Evolutionary conservation across 2,888 invertebrate species (phyloP).

Genomic region (Netelia virgata): DNA sequence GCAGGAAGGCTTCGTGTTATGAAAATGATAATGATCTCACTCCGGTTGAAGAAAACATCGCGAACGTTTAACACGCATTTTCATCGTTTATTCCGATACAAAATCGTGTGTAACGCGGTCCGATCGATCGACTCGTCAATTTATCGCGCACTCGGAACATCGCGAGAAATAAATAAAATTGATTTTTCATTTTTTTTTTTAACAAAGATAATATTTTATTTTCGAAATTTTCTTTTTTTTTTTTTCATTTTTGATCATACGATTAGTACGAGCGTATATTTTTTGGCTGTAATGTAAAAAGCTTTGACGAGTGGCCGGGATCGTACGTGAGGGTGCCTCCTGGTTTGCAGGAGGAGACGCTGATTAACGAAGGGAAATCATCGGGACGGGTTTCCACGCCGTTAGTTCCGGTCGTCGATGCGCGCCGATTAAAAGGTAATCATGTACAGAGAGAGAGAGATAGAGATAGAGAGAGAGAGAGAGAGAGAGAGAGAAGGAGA

Average conservation of each 20-base stretch:
- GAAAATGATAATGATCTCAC: slow-evolving; percentile 58
- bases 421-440: slow-evolving; percentile 67
- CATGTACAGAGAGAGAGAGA: slow-evolving; percentile 32
- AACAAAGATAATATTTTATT: too few species aligned
- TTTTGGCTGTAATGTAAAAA: too few species aligned
- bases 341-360: slow-evolving; percentile 14
- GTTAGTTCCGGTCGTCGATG: slow-evolving; percentile 65
- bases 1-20: slow-evolving; percentile 43
- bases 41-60: slow-evolving; percentile 39
- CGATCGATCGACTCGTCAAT: not conserved
- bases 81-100: not conserved
- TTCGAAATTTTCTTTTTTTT: too few species aligned
- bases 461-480: not conserved
- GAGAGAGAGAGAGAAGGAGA: not conserved
- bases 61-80: slow-evolving; percentile 1
- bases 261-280: too few species aligned
- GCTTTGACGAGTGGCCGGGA: too few species aligned
- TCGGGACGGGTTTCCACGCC: slow-evolving; percentile 68
- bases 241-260: too few species aligned
- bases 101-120: too few species aligned
- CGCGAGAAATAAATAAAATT: too few species aligned
- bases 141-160: not conserved
- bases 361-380: slow-evolving; percentile 66
- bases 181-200: too few species aligned
- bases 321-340: not conserved